Conservation (phyloP, 1,140 invertebrate genomes). For the Cherax quadricarinatus region DNA sequence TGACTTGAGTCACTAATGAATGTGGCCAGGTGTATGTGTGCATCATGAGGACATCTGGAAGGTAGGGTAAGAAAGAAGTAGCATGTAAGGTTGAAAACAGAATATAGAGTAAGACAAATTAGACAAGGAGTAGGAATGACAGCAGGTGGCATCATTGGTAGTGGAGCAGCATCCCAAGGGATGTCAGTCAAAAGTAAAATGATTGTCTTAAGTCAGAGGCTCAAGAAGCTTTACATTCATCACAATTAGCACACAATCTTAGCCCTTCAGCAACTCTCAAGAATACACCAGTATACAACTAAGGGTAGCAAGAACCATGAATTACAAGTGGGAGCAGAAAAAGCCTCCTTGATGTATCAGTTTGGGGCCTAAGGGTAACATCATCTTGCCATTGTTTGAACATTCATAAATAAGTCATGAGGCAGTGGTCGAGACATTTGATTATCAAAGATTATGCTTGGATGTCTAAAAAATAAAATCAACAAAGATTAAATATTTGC, state of each 20-base stretch:
- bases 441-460: neutral
- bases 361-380: neutral
- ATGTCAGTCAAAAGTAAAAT: neutral
- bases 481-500: neutral
- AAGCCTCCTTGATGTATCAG: neutral
- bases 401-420: neutral
- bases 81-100: neutral
- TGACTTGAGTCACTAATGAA: neutral
- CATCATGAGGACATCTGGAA: neutral
- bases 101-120: neutral
- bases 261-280: neutral
- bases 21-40: neutral
- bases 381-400: neutral
- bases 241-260: neutral
- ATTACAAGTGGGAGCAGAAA: neutral
- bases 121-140: neutral
- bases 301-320: neutral
- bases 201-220: neutral
- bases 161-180: neutral
- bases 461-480: neutral
- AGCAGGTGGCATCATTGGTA: neutral
- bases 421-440: neutral
- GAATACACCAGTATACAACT: neutral
- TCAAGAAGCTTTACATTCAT: neutral
- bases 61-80: neutral